A percentile compares a stretch with the other conserved stretches of the same genome.
Evolutionary conservation across 2,113 vertebrate species (phyloP).

Genomic region (Melanerpes formicivorus): DNA sequence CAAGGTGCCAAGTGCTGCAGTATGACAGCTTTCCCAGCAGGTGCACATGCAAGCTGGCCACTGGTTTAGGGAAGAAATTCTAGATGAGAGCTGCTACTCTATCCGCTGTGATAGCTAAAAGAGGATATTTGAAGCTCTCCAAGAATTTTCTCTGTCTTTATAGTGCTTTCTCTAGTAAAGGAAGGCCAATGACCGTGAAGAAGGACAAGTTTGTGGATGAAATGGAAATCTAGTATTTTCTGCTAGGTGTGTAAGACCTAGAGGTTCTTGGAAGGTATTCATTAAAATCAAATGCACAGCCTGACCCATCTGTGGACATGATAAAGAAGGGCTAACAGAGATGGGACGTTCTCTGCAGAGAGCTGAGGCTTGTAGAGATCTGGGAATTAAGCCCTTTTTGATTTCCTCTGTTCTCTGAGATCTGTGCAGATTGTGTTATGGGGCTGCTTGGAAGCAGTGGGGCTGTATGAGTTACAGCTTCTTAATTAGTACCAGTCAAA

Average conservation of each 20-base stretch:
- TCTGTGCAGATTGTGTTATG: background rate
- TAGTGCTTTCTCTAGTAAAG: background rate
- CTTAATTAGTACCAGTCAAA: slow-evolving; percentile 1
- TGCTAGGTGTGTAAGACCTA: background rate
- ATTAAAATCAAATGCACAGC: background rate
- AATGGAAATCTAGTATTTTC: background rate
- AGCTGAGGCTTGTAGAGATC: background rate
- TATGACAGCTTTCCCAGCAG: background rate
- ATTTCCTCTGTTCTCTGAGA: background rate
- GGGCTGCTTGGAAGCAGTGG: background rate
- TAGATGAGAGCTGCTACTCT: background rate
- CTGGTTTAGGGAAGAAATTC: background rate
- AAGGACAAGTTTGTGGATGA: background rate
- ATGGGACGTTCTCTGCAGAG: background rate
- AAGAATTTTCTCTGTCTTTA: background rate
- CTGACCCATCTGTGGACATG: background rate
- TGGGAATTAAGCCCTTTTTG: background rate
- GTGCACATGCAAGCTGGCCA: background rate
- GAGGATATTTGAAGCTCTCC: background rate
- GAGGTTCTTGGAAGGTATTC: background rate
- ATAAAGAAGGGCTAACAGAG: background rate
- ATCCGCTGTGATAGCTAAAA: background rate
- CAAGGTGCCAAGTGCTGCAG: background rate
- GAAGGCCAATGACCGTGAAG: background rate
- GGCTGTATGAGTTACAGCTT: background rate